Conservation (phyloP, 2,888 invertebrate genomes). For the Unio pictorum region DNA sequence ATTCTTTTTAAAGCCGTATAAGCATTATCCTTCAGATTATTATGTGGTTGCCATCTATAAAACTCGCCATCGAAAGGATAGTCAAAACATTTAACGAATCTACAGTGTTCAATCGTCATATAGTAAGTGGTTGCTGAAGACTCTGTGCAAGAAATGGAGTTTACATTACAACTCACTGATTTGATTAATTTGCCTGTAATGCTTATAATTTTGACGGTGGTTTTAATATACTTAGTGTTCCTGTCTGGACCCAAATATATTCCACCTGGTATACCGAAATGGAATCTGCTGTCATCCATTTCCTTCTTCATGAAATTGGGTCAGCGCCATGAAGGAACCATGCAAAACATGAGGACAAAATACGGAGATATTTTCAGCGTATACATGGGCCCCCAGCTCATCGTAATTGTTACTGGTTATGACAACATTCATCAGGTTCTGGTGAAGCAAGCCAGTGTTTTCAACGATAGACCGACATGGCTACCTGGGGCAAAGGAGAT, state of each 20-base stretch:
- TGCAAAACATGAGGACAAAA: conserved; percentile 9
- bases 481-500: conserved; percentile 1
- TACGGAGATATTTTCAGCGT: conserved; percentile 31
- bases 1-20: too few species aligned
- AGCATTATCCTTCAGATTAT: too few species aligned
- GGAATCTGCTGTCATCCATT: conserved; percentile 12
- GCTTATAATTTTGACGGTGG: conserved; percentile 11
- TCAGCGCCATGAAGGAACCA: conserved; percentile 5
- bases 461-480: conserved; percentile 19
- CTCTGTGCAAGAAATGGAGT: background rate
- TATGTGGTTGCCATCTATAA: too few species aligned
- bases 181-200: conserved; percentile 12
- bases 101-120: too few species aligned
- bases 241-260: conserved; percentile 11
- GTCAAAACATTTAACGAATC: too few species aligned
- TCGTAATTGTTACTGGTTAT: conserved; percentile 25
- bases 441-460: conserved; percentile 19
- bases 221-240: conserved; percentile 9
- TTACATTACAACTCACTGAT: conserved; percentile 13
- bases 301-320: conserved; percentile 7
- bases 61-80: too few species aligned
- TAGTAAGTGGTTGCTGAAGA: background rate
- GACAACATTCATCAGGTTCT: conserved; percentile 28
- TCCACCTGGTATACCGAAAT: conserved; percentile 20
- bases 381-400: conserved; percentile 13